phyloP scores from a whole-genome alignment of 2,113 vertebrate species.

The Melanostigma gelatinosum region DNA sequence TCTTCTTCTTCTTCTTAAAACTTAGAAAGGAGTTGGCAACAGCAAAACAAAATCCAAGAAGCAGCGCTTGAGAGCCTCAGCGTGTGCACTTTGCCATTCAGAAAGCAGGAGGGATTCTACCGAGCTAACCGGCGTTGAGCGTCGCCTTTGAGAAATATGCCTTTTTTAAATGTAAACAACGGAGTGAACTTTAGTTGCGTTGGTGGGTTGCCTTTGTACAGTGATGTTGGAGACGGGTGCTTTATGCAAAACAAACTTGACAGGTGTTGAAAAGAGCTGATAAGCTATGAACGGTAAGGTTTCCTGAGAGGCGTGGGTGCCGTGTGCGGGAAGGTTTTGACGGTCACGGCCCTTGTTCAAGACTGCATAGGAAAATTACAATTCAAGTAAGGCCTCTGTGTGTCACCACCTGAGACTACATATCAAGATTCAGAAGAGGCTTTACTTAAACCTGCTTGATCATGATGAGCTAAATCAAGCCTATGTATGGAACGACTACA shows the following conservation, averaged over 20 bases:
- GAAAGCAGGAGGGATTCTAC: conserved; percentile 8
- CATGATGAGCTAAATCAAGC: conserved; percentile 21
- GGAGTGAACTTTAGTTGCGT: not conserved
- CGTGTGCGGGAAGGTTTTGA: conserved; percentile 17
- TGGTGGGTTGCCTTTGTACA: conserved; percentile 25
- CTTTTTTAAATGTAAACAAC: conserved; percentile 47
- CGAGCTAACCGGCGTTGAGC: conserved; percentile 25
- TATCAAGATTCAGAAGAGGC: conserved; percentile 57
- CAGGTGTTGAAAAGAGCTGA: conserved; percentile 15
- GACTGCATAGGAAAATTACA: not conserved
- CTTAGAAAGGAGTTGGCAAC: not conserved
- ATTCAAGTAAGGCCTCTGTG: conserved; percentile 1
- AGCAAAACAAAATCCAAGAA: conserved; percentile 11
- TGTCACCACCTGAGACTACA: conserved; percentile 29
- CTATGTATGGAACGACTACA: conserved; percentile 25
- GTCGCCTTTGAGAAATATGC: conserved; percentile 40
- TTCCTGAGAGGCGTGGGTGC: conserved; percentile 26
- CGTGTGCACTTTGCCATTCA: not conserved
- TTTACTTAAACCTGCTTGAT: conserved; percentile 20
- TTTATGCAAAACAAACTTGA: conserved; percentile 43
- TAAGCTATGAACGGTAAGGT: not conserved
- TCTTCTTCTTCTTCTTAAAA: not conserved
- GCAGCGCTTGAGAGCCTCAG: not conserved
- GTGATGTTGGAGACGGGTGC: conserved; percentile 21
- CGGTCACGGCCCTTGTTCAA: not conserved